Base-by-base conservation (phyloP, 1,140 invertebrate species). In the Lepidurus arcticus region DNA sequence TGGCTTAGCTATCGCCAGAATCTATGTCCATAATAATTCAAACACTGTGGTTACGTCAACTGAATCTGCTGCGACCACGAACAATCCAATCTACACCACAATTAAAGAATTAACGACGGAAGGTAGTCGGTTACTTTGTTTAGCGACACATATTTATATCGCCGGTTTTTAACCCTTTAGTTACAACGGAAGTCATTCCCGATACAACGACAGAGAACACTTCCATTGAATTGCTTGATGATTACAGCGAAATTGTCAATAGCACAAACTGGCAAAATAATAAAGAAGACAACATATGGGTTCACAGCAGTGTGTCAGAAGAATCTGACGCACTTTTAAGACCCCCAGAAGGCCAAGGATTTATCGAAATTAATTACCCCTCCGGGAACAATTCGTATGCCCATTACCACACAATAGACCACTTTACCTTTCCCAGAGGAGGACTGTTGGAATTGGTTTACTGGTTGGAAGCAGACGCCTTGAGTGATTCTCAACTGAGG, bases 281-380 rank as follows among this genome's bases (percentile, higher is more conserved):
- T 21, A 65, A 65, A 9, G 53, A 65, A 65, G 53, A 65, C 13
- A 65, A 65, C 13, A 4, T 65, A 7, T 65, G 53, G 53, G 53
- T 65, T 16, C 53, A 65, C 21, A 65, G 53, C 9, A 65, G 16
- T 21, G 21, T 65, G 1, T 65, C 53, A 16, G 53, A 9, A 7
- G 53, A 65, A 21, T 65, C 53, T 16, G 53, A 8, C 7, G 53
- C 53, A 13, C n/a, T 65, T 11, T 65, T 65, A 21, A 65, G 53
- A 65, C 53, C 53, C 6, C 53, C 53, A n/a, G n/a, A 16, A 65
- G 53, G 53, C n/a, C 8, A 21, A 16, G 53, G 53, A 65, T 65
- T 65, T 21, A 65, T 65, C 53, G 53, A 65, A 65, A 65, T 65
- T 21, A 65, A 65, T 16, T 65, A 65, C 53, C 53, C 53, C 16